A percentile compares a stretch with the other conserved stretches of the same genome.
Conservation (phyloP, 2,888 invertebrate genomes). For the Nomada flava region DNA sequence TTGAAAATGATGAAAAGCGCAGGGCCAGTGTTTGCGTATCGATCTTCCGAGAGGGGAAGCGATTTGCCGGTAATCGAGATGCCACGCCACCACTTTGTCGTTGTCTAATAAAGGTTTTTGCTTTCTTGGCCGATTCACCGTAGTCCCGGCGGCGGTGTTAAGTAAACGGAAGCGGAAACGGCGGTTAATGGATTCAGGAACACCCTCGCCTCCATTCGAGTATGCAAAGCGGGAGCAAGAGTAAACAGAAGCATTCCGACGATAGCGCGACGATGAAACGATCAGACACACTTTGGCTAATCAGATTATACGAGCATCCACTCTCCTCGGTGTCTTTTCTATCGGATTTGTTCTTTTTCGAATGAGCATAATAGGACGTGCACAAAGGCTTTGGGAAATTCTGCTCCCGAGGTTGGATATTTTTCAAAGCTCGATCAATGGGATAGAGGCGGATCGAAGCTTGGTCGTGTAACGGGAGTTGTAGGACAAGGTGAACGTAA, state of each 20-base stretch:
- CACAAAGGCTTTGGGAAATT: too few species aligned
- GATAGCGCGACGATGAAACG: conserved; percentile 58
- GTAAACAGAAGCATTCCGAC: conserved; percentile 65
- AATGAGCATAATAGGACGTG: background rate
- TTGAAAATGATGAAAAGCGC: background rate
- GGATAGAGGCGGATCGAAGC: background rate
- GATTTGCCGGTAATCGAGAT: conserved; percentile 4
- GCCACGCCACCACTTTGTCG: conserved; percentile 23
- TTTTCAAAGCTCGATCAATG: background rate
- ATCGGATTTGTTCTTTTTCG: too few species aligned
- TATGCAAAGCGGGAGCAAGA: conserved; percentile 68
- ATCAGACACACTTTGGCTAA: conserved; percentile 74
- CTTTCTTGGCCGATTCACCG: conserved; percentile 65
- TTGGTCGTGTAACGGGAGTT: background rate
- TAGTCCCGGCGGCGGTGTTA: conserved; percentile 49
- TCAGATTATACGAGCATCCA: conserved; percentile 64
- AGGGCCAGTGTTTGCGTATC: background rate
- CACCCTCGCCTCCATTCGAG: conserved; percentile 65
- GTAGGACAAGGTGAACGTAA: background rate
- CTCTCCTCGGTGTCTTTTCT: conserved; percentile 10
- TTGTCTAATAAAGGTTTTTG: conserved; percentile 65
- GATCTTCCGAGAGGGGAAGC: background rate
- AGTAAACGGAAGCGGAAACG: conserved; percentile 67
- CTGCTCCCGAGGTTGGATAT: conserved; percentile 9
- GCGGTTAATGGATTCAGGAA: conserved; percentile 73